A percentile compares a stretch with the other conserved stretches of the same genome.
phyloP scores from a whole-genome alignment of 1,140 invertebrate genomes.

The Scaptomyza hsui region DNA sequence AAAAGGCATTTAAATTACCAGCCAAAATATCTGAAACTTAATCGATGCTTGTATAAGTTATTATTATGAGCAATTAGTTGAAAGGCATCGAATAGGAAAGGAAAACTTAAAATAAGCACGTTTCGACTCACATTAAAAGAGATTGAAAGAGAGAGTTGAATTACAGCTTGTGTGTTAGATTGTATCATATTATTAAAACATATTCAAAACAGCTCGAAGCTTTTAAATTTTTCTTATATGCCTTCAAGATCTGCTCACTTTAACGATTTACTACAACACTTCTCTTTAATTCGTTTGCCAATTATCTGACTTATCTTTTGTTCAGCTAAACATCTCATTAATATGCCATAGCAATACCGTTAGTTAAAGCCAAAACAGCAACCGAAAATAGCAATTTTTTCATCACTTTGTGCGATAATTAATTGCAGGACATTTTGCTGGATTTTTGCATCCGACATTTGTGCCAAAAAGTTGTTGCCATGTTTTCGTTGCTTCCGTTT shows the following conservation, averaged over 20 bases:
- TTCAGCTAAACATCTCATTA: neutral
- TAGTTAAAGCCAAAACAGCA: neutral
- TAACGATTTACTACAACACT: too few species aligned
- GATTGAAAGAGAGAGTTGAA: neutral
- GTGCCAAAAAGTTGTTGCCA: constrained; percentile 66
- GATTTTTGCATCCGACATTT: constrained; percentile 58
- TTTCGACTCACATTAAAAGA: neutral
- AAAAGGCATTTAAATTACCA: too few species aligned
- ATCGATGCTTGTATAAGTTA: neutral
- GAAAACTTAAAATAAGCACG: neutral
- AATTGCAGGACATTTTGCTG: constrained; percentile 68
- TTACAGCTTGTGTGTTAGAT: neutral
- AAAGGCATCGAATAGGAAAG: neutral
- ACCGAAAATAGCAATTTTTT: constrained; percentile 5
- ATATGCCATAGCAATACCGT: constrained; percentile 1
- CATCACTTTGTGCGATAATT: constrained; percentile 46
- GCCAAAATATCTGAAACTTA: neutral
- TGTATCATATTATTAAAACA: neutral
- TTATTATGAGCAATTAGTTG: neutral
- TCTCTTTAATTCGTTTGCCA: constrained; percentile 11
- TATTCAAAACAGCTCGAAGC: too few species aligned
- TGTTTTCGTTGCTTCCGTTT: constrained; percentile 56
- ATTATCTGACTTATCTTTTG: constrained; percentile 21
- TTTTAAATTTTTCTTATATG: too few species aligned
- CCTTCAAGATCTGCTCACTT: too few species aligned